Conservation (phyloP, 2,797 vertebrate genomes). For the Geotrypetes seraphini region DNA sequence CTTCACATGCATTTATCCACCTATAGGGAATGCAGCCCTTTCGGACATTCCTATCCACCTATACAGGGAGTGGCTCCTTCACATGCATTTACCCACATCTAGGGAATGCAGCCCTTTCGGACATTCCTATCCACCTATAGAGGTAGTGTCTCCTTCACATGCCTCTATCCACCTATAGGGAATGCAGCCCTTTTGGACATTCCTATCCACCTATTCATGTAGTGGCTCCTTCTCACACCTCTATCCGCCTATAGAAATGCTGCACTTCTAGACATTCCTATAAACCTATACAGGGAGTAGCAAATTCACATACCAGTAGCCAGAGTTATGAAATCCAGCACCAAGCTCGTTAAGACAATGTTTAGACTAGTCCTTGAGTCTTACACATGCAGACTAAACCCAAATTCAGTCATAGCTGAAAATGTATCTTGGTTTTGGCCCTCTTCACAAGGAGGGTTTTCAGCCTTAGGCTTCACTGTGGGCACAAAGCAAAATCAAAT, state of each 20-base stretch:
- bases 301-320: not conserved
- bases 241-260: no score
- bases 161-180: no score
- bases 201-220: not conserved
- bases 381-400: not conserved
- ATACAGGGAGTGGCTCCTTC: no score
- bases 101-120: not conserved
- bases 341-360: no score
- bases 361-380: no score
- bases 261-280: no score
- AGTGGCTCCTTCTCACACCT: not conserved
- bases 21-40: no score
- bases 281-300: not conserved
- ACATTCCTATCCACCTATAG: not conserved
- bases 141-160: not conserved
- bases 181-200: no score
- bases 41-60: not conserved
- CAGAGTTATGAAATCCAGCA: no score
- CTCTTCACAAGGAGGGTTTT: not conserved
- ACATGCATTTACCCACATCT: no score
- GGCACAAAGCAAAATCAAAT: not conserved
- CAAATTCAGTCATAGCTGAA: not conserved
- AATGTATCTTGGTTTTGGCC: not conserved
- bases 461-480: not conserved
- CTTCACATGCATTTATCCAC: no score